Conservation (phyloP, 2,797 vertebrate species). For the Delichon dasypus region DNA sequence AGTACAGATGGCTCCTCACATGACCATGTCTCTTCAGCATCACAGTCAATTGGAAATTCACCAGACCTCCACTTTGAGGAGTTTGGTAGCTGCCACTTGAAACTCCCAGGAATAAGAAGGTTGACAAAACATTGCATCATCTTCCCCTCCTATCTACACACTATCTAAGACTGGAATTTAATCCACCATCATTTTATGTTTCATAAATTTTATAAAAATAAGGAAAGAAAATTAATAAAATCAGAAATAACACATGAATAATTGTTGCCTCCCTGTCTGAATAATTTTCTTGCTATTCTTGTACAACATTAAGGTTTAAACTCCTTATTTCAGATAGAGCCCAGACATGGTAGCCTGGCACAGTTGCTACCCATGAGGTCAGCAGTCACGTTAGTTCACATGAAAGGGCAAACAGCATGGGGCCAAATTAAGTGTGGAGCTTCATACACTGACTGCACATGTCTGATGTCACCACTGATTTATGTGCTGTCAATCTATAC, state of each 20-base stretch:
- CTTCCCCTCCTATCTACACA: neutral
- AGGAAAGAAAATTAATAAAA: neutral
- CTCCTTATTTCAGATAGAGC: neutral
- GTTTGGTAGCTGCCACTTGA: neutral
- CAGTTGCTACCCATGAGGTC: neutral
- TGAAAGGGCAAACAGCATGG: neutral
- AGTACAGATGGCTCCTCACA: neutral
- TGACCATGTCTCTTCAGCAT: neutral
- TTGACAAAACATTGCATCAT: neutral
- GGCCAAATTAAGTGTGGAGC: neutral
- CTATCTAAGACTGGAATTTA: neutral
- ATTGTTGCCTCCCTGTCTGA: neutral
- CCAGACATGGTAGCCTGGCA: neutral
- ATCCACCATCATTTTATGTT: neutral
- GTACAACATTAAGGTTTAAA: neutral
- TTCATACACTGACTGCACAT: neutral
- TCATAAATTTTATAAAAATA: neutral
- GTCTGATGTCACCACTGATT: conserved; percentile 8
- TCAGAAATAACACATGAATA: neutral
- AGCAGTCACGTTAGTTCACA: neutral
- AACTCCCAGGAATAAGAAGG: neutral
- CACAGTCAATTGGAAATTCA: neutral
- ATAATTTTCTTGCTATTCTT: neutral
- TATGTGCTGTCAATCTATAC: neutral
- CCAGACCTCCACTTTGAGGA: neutral